Evolutionary conservation across 2,888 invertebrate species (phyloP).

Genomic region (Electrophaes corylata): DNA sequence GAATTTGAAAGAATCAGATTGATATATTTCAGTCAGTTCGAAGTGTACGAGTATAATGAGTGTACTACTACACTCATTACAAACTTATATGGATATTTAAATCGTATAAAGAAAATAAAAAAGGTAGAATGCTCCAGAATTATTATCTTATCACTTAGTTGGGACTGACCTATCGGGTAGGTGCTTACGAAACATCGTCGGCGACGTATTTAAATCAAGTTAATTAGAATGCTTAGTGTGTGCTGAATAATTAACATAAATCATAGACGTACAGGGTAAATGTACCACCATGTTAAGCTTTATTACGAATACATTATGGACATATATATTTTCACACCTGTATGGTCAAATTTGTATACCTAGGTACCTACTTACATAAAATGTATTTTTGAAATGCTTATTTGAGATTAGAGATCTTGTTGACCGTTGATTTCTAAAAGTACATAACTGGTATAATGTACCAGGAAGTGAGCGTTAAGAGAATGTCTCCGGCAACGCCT

Average conservation of each 20-base stretch:
- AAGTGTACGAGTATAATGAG: too few species aligned
- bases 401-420: conserved; percentile 5
- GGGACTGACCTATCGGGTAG: neutral
- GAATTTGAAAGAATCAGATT: conserved; percentile 1
- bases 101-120: neutral
- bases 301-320: conserved; percentile 12
- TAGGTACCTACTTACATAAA: neutral
- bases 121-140: conserved; percentile 1
- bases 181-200: conserved; percentile 24
- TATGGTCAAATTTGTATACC: conserved; percentile 19
- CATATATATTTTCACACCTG: conserved; percentile 19
- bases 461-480: conserved; percentile 63
- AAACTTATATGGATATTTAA: too few species aligned
- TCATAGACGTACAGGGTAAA: conserved; percentile 52
- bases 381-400: neutral
- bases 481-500: conserved; percentile 67
- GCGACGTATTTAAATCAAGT: conserved; percentile 46
- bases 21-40: too few species aligned
- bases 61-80: too few species aligned
- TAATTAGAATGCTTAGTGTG: conserved; percentile 51
- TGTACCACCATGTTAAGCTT: conserved; percentile 45
- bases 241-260: conserved; percentile 51
- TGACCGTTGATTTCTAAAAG: conserved; percentile 26
- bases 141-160: neutral
- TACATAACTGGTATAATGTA: conserved; percentile 40